Conservation (phyloP, 2,113 vertebrate genomes). For the human region DNA sequence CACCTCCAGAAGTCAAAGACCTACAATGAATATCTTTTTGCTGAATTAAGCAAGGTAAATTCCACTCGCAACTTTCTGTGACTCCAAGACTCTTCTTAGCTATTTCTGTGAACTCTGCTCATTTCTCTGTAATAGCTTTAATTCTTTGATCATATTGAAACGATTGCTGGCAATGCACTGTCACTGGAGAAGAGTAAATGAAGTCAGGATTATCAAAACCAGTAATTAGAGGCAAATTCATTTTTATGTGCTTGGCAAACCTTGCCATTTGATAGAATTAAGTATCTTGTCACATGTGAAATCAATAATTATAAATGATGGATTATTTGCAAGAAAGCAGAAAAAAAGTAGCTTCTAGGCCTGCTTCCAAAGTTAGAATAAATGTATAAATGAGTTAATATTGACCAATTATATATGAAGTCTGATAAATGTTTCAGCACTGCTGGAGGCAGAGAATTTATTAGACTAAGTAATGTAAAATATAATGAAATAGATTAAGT, state of each 20-base stretch:
- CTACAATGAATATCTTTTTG: not conserved
- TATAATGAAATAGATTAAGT: slow-evolving; percentile 76
- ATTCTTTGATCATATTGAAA: slow-evolving; percentile 14
- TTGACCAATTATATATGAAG: slow-evolving; percentile 77
- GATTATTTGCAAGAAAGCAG: slow-evolving; percentile 73
- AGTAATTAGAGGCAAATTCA: slow-evolving; percentile 70
- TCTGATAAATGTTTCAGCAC: slow-evolving; percentile 72
- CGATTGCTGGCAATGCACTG: not conserved
- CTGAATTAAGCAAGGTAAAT: not conserved
- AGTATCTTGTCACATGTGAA: slow-evolving; percentile 67
- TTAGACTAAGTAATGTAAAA: slow-evolving; percentile 74
- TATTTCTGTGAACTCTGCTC: not conserved
- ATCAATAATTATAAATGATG: slow-evolving; percentile 77
- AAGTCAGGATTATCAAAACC: slow-evolving; percentile 65
- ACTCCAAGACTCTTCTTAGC: accelerated
- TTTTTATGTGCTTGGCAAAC: slow-evolving; percentile 45
- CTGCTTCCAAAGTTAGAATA: slow-evolving; percentile 75
- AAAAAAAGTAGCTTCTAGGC: slow-evolving; percentile 64
- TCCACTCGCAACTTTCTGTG: not conserved
- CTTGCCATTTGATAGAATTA: slow-evolving; percentile 42
- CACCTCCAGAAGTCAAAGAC: not conserved
- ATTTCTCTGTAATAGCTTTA: slow-evolving; percentile 14
- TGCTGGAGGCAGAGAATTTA: slow-evolving; percentile 71
- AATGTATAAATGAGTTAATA: slow-evolving; percentile 75
- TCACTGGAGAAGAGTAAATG: not conserved